phyloP scores from a whole-genome alignment of 2,113 vertebrate species.

The Rhodinocichla rosea region DNA sequence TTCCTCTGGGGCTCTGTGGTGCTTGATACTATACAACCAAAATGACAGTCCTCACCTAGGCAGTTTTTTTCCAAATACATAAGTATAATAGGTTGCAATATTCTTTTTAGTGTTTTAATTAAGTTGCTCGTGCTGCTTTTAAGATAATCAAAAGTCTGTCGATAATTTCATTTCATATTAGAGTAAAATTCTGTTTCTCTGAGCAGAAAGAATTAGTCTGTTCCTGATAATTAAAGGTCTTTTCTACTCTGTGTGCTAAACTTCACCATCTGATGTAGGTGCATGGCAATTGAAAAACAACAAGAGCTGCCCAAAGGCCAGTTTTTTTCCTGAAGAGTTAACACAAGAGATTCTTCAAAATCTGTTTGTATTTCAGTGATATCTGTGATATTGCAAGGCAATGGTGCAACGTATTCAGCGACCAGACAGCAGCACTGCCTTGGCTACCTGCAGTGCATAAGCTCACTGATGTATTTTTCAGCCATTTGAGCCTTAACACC shows the following conservation, averaged over 20 bases:
- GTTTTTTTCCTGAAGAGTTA: not conserved
- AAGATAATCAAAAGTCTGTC: not conserved
- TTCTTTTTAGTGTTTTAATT: not conserved
- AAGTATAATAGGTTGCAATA: not conserved
- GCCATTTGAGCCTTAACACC: not conserved
- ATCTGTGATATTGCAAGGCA: not conserved
- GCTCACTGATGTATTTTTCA: not conserved
- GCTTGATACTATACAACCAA: not conserved
- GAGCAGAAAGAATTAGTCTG: not conserved
- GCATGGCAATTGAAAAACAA: not conserved
- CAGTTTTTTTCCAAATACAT: not conserved
- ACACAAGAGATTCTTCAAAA: not conserved
- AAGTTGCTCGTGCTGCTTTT: not conserved
- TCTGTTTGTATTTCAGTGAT: not conserved
- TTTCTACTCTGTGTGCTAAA: not conserved
- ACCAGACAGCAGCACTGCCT: not conserved
- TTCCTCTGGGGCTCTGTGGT: not conserved
- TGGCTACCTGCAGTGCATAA: not conserved
- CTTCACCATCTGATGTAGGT: not conserved
- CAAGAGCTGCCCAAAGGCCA: not conserved
- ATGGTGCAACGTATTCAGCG: accelerated
- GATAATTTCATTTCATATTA: not conserved
- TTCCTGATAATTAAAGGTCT: not conserved
- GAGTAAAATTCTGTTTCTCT: not conserved
- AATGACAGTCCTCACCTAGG: not conserved